Conservation (phyloP, 1,140 invertebrate genomes). For the Anastatus disparis region DNA sequence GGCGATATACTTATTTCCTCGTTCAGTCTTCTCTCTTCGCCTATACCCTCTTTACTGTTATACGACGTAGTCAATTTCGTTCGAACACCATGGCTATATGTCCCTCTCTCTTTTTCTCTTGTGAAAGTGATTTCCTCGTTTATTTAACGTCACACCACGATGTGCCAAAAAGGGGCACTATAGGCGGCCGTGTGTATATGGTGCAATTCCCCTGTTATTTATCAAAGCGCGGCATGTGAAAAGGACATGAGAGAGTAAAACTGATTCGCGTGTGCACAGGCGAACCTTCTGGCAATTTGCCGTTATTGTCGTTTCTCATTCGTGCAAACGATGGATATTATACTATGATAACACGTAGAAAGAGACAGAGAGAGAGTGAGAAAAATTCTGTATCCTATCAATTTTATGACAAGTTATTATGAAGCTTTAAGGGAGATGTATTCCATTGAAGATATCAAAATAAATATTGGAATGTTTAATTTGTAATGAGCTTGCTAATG, state of each 20-base stretch:
- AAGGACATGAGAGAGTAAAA: too few relatives aligned
- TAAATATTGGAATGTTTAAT: too few relatives aligned
- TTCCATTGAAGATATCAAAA: too few relatives aligned
- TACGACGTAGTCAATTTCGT: too few relatives aligned
- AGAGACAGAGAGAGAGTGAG: background rate
- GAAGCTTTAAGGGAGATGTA: too few relatives aligned
- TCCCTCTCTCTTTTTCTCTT: constrained; percentile 44
- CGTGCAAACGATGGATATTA: background rate
- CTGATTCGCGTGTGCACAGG: background rate
- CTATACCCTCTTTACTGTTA: too few relatives aligned
- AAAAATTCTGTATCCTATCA: background rate
- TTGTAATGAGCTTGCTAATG: too few relatives aligned
- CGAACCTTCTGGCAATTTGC: constrained; percentile 47
- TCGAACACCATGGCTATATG: too few relatives aligned
- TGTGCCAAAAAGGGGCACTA: constrained; percentile 50
- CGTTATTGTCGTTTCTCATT: constrained; percentile 32
- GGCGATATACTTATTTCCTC: too few relatives aligned
- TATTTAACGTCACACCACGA: constrained; percentile 47
- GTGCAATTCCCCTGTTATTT: constrained; percentile 51
- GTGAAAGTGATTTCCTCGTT: constrained; percentile 50
- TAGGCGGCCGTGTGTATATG: background rate
- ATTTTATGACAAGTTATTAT: too few relatives aligned
- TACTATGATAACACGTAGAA: background rate
- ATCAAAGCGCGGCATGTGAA: constrained; percentile 40
- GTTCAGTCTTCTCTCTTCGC: too few relatives aligned